Evolutionary conservation across 1,140 invertebrate species (phyloP).

Genomic region (Diploscapter pachys): DNA sequence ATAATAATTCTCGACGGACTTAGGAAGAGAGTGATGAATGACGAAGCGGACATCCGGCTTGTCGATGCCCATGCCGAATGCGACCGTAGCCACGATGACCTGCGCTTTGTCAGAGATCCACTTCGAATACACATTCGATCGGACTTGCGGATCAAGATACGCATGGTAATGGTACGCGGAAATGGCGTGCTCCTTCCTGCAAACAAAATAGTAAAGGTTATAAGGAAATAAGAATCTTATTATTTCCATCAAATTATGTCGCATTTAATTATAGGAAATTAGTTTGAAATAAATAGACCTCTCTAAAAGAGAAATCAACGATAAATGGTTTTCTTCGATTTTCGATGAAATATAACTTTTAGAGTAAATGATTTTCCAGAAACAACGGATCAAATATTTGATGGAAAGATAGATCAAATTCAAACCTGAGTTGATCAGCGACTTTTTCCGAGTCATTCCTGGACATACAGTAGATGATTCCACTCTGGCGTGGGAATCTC

Average conservation of each 20-base stretch:
- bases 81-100: constrained; percentile 44
- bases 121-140: constrained; percentile 73
- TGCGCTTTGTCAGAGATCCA: constrained; percentile 72
- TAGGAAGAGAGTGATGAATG: constrained; percentile 65
- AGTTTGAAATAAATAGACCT: no score
- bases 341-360: not conserved
- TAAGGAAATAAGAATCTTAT: no score
- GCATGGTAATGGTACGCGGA: constrained; percentile 76
- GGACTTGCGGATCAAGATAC: constrained; percentile 68
- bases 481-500: constrained; percentile 69
- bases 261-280: no score
- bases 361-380: constrained; percentile 21
- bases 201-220: constrained; percentile 11
- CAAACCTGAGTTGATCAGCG: constrained; percentile 66
- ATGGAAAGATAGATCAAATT: no score
- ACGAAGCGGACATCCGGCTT: constrained; percentile 63
- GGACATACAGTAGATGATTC: constrained; percentile 84
- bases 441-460: constrained; percentile 82
- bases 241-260: no score
- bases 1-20: constrained; percentile 81
- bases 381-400: constrained; percentile 1
- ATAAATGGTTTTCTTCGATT: no score
- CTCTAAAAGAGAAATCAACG: no score
- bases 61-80: constrained; percentile 62
- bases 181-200: constrained; percentile 64